These are phyloP conservation scores for Lagodon rhomboides DNA, from an alignment of 2,797 vertebrate genomes.

Conservation along the genomic window DNA sequence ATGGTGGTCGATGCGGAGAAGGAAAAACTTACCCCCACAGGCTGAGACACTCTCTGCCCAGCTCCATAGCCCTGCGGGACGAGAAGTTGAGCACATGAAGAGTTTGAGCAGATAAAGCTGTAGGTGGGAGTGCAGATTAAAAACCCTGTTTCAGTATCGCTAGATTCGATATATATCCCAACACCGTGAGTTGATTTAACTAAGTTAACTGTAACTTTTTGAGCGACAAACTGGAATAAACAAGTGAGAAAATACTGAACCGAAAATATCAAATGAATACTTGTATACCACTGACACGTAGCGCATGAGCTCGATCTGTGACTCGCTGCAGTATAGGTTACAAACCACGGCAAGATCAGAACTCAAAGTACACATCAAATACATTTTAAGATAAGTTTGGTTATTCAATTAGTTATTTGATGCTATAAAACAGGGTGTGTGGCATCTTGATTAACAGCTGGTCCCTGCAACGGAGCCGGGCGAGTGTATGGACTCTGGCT, in stretches of 20 bases:
- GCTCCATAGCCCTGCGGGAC: constrained; percentile 91
- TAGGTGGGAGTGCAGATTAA: background rate
- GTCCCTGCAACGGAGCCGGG: too few relatives aligned
- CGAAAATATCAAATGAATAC: background rate
- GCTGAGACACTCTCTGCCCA: constrained; percentile 94
- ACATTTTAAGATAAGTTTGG: too few relatives aligned
- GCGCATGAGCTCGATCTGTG: too few relatives aligned
- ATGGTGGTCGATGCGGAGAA: background rate
- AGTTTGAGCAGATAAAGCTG: background rate
- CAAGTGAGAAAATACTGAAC: background rate
- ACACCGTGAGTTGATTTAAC: background rate
- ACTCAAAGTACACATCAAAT: too few relatives aligned
- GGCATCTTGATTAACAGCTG: too few relatives aligned
- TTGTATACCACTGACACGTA: background rate
- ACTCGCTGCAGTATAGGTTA: too few relatives aligned
- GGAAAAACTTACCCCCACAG: constrained; percentile 91
- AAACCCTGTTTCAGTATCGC: background rate
- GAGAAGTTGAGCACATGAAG: background rate
- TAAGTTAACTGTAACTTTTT: background rate
- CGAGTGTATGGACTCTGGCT: too few relatives aligned
- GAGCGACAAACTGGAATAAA: too few relatives aligned
- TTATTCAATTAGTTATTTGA: too few relatives aligned
- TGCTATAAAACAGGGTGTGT: too few relatives aligned
- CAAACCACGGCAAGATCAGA: too few relatives aligned
- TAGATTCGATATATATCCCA: background rate